Base-by-base conservation (phyloP, 2,888 invertebrate species). In the Eristalis pertinax region DNA sequence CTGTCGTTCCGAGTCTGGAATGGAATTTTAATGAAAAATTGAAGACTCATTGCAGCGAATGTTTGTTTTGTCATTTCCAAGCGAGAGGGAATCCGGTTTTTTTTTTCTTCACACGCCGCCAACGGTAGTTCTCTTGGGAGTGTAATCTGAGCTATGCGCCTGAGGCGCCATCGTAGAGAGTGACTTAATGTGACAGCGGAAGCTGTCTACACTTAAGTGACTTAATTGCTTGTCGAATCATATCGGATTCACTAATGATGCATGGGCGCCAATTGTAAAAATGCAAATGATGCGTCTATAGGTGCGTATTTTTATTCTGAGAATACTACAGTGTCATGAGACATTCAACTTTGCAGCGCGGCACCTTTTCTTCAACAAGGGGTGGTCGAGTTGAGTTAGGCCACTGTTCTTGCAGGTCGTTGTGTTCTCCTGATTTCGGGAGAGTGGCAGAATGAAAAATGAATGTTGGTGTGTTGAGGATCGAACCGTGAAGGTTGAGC, bases 1-100 rank as follows among this genome's bases (percentile, higher is more conserved):
- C 8, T 50, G 50, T 8, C 50, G 50, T 15, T 22, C 29, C 32
- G 29, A 24, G 58, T 24, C 24, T 67, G 41, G 26, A 11, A 65
- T 56, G 75, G 84, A 80, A 80, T 79, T 75, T 70, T 50, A 79
- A 78, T 76, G 35, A 35, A 65, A 69, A 68, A 73, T 35, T 65
- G 41, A 64, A 70, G 24, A 72, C 60, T 62, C 60, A 67, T 62
- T 81, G 60, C 13, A 24, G 60, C 0, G 29, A 10, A 24, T 73
- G 41, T 26, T 35, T 29, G 43, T 60, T 63, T 69, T 10, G 43
- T 26, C 67, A 56, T 32, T 69, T 2, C n/a, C 13, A 73, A 68
- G 72, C 63, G 78, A 73, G 50, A 4, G 74, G 63, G 73, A 41
- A 41, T 7, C 10, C 50, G 50, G 50, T 50, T 50, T 50, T n/a